A percentile compares a stretch with the other conserved stretches of the same genome.
phyloP scores from a whole-genome alignment of 2,888 invertebrate genomes.

The Sepioteuthis lessoniana region DNA sequence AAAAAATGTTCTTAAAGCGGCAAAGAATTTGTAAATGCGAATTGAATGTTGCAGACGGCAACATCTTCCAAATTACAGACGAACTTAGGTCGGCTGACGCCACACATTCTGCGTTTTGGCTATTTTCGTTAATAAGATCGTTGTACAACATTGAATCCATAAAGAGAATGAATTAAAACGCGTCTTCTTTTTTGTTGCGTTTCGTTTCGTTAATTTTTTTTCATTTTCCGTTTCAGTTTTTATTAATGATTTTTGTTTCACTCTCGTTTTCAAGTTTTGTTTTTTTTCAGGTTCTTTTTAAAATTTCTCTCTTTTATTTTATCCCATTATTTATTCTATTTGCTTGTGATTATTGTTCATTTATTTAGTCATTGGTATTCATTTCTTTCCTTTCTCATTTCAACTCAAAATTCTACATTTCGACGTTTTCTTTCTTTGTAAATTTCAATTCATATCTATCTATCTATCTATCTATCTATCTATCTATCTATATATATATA shows the following conservation, averaged over 20 bases:
- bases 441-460: no score
- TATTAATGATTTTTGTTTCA: background rate
- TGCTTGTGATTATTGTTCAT: constrained; percentile 2
- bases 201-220: background rate
- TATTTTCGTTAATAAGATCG: constrained; percentile 33
- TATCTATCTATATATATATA: no score
- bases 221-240: constrained; percentile 16
- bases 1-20: background rate
- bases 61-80: constrained; percentile 13
- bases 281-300: background rate
- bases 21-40: background rate
- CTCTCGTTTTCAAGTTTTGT: background rate
- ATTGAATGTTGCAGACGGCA: constrained; percentile 25
- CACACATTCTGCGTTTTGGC: constrained; percentile 15
- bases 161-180: constrained; percentile 20
- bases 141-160: constrained; percentile 33
- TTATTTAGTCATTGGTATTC: background rate
- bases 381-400: background rate
- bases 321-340: constrained; percentile 14
- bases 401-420: background rate
- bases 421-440: background rate
- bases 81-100: background rate
- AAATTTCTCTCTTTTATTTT: background rate
- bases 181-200: background rate
- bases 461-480: no score